Base-by-base conservation (phyloP, 2,797 vertebrate genomes). In the Trachops cirrhosus region DNA sequence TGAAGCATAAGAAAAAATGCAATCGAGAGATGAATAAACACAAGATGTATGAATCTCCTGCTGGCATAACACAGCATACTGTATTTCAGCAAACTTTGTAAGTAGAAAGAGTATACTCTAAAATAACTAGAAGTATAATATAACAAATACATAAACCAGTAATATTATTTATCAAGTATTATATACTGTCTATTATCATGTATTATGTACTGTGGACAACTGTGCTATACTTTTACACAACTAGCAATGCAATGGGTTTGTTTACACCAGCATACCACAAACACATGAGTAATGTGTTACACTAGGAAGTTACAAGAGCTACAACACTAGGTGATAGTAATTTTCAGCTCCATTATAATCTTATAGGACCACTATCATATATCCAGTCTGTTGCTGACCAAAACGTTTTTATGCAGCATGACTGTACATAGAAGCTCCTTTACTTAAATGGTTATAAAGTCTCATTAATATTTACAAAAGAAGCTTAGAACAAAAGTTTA, bases 401-500 rank as follows among this genome's bases (percentile, higher is more conserved):
- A 46, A 83, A 83, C 6, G 9, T 24, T 46, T 41, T 64, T 64
- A 83, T 83, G 32, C 29, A 46, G 41, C 19, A n/a, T 64, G 59
- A 46, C 41, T 59, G 6, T 82, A 64, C 2, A 64, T 1, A 82
- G 41, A 94, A 93, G 46, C 21, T 50, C 71, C n/a, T 78, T 87
- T 83, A 73, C 37, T 77, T 67, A 82, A 19, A 77, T 26, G 32
- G 10, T 41, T 82, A 82, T 77, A 70, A 75, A 92, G n/a, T 48
- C 46, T 79, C 57, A 75, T 57, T 89, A 75, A n/a, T 50, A 54
- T 78, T 22, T 48, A 77, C 19, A 94, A 85, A 89, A 3, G 44
- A 85, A 85, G 9, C 39, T 54, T 71, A 84, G 5, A 91, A 75
- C n/a, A 92, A 75, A 95, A 80, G 37, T 82, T 92, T 79, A 75